These are phyloP conservation scores for Penaeus vannamei DNA, from an alignment of 1,140 invertebrate species.

Conservation along the genomic window DNA sequence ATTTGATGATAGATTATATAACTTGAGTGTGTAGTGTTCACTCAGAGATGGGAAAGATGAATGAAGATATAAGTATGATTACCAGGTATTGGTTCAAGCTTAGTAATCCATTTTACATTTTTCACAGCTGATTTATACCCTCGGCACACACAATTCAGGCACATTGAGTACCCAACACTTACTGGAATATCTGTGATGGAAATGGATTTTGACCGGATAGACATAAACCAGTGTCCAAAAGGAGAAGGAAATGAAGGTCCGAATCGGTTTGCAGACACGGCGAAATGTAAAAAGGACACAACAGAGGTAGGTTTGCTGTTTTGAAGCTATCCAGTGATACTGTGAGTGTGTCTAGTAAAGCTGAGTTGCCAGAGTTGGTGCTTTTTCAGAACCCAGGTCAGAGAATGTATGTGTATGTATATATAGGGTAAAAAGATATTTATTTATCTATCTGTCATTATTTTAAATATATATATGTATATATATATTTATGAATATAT, in stretches of 20 bases:
- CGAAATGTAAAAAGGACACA: slow-evolving; percentile 85
- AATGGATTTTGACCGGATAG: slow-evolving; percentile 97
- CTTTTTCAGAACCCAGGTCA: no score
- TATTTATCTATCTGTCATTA: no score
- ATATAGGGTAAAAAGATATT: no score
- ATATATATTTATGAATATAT: no score
- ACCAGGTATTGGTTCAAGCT: no score
- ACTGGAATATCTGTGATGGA: slow-evolving; percentile 93
- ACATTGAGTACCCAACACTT: slow-evolving; percentile 95
- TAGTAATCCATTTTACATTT: background rate
- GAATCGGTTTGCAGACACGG: slow-evolving; percentile 92
- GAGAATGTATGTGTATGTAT: no score
- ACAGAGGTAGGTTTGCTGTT: slow-evolving; percentile 82
- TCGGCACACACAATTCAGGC: slow-evolving; percentile 92
- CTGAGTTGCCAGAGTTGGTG: background rate
- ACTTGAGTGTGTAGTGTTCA: no score
- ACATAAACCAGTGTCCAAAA: slow-evolving; percentile 96
- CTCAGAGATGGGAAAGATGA: no score
- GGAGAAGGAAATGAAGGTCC: slow-evolving; percentile 89
- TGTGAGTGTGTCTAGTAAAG: background rate
- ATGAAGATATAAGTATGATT: no score
- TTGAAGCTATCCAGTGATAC: background rate
- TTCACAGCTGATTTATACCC: slow-evolving; percentile 88
- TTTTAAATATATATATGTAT: no score
- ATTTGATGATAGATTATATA: no score